Evolutionary conservation across 1,140 invertebrate genomes (phyloP).

Genomic region (Antheraea mylitta): DNA sequence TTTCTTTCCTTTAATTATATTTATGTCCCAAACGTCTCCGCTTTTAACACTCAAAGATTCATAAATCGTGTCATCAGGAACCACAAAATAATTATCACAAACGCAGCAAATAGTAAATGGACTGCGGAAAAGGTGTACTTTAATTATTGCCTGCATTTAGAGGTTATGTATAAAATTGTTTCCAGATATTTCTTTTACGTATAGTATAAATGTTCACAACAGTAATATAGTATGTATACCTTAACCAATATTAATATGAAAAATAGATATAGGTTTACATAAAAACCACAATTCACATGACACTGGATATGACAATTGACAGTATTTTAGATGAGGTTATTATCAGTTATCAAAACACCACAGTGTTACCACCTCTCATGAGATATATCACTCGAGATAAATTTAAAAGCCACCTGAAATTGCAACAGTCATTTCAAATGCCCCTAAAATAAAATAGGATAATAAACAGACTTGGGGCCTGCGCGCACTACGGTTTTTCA

Average conservation of each 20-base stretch:
- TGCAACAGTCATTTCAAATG: too few species aligned
- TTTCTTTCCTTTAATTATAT: conserved; percentile 17
- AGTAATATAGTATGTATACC: neutral
- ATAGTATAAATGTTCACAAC: neutral
- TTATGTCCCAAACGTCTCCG: conserved; percentile 30
- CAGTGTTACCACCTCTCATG: too few species aligned
- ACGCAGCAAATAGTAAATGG: conserved; percentile 56
- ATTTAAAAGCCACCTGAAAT: too few species aligned
- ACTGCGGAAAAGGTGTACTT: conserved; percentile 47
- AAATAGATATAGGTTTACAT: neutral
- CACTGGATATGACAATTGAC: neutral
- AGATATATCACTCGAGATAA: too few species aligned
- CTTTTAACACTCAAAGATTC: conserved; percentile 41
- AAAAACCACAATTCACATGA: neutral
- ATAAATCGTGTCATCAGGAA: conserved; percentile 40
- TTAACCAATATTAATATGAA: neutral
- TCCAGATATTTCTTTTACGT: neutral
- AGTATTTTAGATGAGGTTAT: neutral
- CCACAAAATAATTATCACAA: conserved; percentile 44
- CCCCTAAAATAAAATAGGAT: too few species aligned
- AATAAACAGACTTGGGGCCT: too few species aligned
- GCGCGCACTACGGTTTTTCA: too few species aligned
- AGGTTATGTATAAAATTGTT: conserved; percentile 21
- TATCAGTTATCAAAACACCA: too few species aligned
- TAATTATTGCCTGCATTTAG: conserved; percentile 52